Evolutionary conservation across 2,797 vertebrate species (phyloP).

Genomic region (Fringilla coelebs): DNA sequence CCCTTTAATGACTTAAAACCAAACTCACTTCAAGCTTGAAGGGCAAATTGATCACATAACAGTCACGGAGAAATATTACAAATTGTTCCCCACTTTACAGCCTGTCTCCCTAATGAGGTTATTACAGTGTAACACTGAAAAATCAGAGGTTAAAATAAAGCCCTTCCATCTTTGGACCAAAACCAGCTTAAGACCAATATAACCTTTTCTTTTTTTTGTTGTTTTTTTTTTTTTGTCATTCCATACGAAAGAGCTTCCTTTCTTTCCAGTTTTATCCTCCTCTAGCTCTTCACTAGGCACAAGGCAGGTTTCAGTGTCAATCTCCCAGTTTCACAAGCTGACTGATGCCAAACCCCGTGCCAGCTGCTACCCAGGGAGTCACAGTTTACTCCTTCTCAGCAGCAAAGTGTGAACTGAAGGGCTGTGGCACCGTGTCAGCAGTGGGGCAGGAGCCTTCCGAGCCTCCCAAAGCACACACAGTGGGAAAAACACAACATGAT

Average conservation of each 20-base stretch:
- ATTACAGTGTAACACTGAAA: constrained; percentile 52
- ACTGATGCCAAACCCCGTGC: constrained; percentile 11
- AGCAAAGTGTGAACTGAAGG: not conserved
- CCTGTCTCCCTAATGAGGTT: constrained; percentile 50
- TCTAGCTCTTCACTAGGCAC: not conserved
- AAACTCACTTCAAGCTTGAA: constrained; percentile 58
- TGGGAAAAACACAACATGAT: not conserved
- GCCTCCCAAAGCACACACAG: not conserved
- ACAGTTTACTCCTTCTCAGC: constrained; percentile 4
- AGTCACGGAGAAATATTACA: constrained; percentile 31
- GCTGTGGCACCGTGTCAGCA: not conserved
- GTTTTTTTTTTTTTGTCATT: not conserved
- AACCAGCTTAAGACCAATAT: constrained; percentile 33
- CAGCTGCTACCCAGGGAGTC: not conserved
- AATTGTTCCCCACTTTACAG: constrained; percentile 39
- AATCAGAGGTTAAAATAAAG: constrained; percentile 57
- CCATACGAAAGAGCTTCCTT: not conserved
- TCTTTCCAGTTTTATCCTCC: not conserved
- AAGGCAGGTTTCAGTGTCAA: constrained; percentile 20
- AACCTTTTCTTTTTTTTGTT: not conserved
- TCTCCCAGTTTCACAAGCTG: constrained; percentile 33
- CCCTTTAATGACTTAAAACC: constrained; percentile 34
- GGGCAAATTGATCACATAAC: constrained; percentile 39
- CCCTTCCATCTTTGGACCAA: constrained; percentile 1
- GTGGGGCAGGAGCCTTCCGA: not conserved